Evolutionary conservation across 1,140 invertebrate genomes (phyloP).

Genomic region (Drosophila pandora): DNA sequence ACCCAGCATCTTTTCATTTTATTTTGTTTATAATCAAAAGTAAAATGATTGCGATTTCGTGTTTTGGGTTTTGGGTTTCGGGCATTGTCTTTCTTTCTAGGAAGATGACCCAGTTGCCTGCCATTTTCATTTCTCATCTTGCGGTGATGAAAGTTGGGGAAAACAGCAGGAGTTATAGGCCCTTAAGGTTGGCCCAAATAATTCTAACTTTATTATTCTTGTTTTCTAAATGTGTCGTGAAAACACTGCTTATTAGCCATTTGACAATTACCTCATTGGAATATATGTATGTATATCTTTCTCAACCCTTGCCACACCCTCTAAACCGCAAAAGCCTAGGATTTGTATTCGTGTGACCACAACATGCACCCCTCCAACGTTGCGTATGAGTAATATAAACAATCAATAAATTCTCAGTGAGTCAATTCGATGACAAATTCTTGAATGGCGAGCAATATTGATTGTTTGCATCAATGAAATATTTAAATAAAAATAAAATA

Average conservation of each 20-base stretch:
- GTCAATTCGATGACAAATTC: slow-evolving; percentile 38
- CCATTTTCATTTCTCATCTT: slow-evolving; percentile 47
- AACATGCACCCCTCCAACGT: slow-evolving; percentile 34
- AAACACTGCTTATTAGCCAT: neutral
- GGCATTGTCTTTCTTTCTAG: slow-evolving; percentile 43
- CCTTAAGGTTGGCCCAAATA: slow-evolving; percentile 2
- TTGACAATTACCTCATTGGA: slow-evolving; percentile 49
- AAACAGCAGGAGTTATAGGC: slow-evolving; percentile 3
- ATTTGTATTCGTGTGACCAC: slow-evolving; percentile 56
- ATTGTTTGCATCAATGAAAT: neutral
- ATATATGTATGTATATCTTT: neutral
- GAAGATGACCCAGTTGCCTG: slow-evolving; percentile 68
- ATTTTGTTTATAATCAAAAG: slow-evolving; percentile 79
- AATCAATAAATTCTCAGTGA: slow-evolving; percentile 40
- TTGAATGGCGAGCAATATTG: slow-evolving; percentile 11
- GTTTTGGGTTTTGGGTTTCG: slow-evolving; percentile 59
- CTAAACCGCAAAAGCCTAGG: slow-evolving; percentile 51
- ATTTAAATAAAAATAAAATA: neutral
- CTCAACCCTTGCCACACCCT: slow-evolving; percentile 10
- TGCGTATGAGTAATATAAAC: slow-evolving; percentile 70
- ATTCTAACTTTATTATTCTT: neutral
- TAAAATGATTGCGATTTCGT: slow-evolving; percentile 78
- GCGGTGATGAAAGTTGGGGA: slow-evolving; percentile 65
- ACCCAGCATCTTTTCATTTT: slow-evolving; percentile 33
- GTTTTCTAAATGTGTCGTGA: neutral